Conservation (phyloP, 2,113 vertebrate genomes). For the Macrotis lagotis region DNA sequence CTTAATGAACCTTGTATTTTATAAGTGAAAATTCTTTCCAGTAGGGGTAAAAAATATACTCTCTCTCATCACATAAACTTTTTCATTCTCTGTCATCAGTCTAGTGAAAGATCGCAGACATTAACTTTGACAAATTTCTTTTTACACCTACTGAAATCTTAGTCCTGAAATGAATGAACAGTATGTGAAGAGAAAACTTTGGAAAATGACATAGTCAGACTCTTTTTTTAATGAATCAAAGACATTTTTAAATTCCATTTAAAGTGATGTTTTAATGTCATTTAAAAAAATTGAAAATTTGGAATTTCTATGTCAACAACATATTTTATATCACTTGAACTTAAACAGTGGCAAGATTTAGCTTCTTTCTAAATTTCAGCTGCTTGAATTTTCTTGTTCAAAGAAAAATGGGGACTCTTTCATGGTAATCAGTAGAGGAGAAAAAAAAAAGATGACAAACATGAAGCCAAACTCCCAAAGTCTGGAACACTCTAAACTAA, state of each 20-base stretch:
- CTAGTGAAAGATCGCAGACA: background rate
- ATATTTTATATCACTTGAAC: background rate
- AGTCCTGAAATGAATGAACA: background rate
- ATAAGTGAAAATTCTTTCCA: background rate
- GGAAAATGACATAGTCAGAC: background rate
- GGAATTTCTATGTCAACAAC: background rate
- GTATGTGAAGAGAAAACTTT: background rate
- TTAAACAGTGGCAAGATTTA: background rate
- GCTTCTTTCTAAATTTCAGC: background rate
- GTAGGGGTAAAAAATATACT: background rate
- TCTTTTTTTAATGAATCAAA: background rate
- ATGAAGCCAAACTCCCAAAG: background rate
- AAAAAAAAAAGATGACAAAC: background rate
- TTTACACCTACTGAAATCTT: background rate
- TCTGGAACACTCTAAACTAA: background rate
- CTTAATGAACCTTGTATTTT: background rate
- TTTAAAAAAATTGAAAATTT: background rate
- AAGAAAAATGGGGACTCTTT: background rate
- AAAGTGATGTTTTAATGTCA: no score
- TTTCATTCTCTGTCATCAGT: background rate
- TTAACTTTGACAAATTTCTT: background rate
- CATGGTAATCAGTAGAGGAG: background rate
- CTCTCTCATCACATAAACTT: background rate
- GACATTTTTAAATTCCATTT: background rate
- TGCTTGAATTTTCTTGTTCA: background rate